Base-by-base conservation (phyloP, 2,888 invertebrate genomes). In the Cheilosia impressa region DNA sequence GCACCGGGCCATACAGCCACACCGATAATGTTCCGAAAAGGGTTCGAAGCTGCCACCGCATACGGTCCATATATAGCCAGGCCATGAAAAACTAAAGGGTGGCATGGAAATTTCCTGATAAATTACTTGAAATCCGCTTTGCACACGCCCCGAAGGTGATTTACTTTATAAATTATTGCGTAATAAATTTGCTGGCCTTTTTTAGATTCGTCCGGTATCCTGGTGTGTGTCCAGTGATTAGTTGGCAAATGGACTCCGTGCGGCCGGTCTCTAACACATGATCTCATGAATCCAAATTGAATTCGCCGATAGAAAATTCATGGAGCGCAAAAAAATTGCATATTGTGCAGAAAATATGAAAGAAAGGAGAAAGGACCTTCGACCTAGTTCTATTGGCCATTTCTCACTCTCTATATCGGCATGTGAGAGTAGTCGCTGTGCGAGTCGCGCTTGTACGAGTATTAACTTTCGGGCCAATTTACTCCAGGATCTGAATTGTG, bases 111-210 rank as follows among this genome's bases (percentile, higher is more conserved):
- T 78, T 79, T 60, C 66, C 68, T 72, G 78, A 83, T 82, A 72
- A 82, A 82, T 83, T 68, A 83, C 79, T 79, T 73, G 45, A 79
- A 79, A 79, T 52, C 71, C 71, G 71, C 78, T 58, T 19, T 71
- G 65, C 47, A 41, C 47, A 31, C 52, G 6, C 66, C 31, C 62
- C 65, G 71, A 82, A 66, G 82, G 78, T 73, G 72, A 79, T 68
- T 83, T 83, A 68, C 68, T 52, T 55, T 57, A 52, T 83, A 73
- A 83, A 79, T 79, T 79, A 82, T 82, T 78, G 79, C 63, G 57
- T 73, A 79, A 83, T 83, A 73, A 83, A 83, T 79, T 73, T 53
- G 38, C 41, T 27, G 22, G 17, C 13, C 15, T 65, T 50, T 45
- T 53, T 69, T 71, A 6, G 6, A 27, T 7, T 27, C 27, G 41